Evolutionary conservation across 2,888 invertebrate species (phyloP).

Genomic region (Lottia gigantea): DNA sequence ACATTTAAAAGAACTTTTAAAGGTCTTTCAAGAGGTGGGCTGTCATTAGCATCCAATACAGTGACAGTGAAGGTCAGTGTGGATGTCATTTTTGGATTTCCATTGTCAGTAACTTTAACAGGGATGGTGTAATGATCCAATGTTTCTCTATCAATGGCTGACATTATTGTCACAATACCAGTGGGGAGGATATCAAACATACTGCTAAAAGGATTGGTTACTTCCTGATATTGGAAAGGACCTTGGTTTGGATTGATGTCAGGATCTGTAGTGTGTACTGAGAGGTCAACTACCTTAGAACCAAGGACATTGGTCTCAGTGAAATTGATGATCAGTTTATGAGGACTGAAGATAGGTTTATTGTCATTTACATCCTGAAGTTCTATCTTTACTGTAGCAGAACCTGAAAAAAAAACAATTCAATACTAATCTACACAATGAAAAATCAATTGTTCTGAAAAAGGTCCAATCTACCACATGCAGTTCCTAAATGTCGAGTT

Average conservation of each 20-base stretch:
- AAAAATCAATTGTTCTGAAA: no score
- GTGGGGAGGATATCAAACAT: constrained; percentile 82
- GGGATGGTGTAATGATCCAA: constrained; percentile 80
- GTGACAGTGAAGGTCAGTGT: constrained; percentile 78
- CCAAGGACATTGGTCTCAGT: constrained; percentile 46
- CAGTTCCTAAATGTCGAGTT: no score
- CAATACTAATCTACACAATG: neutral
- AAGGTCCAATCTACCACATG: no score
- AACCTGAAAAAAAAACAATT: constrained; percentile 72
- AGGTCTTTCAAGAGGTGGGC: constrained; percentile 85
- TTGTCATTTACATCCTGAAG: constrained; percentile 93
- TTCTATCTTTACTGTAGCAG: constrained; percentile 82
- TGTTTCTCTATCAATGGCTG: constrained; percentile 83
- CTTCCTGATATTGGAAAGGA: constrained; percentile 84
- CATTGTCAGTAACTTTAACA: constrained; percentile 90
- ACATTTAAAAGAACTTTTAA: constrained; percentile 82
- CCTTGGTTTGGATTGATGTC: constrained; percentile 91
- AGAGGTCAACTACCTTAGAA: constrained; percentile 44
- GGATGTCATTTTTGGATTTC: constrained; percentile 82
- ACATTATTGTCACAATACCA: constrained; percentile 83
- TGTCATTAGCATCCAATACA: constrained; percentile 90
- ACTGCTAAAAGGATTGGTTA: constrained; percentile 78
- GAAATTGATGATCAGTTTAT: constrained; percentile 56
- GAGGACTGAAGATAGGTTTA: constrained; percentile 83
- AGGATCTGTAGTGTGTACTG: constrained; percentile 74